A percentile compares a stretch with the other conserved stretches of the same genome.
These are phyloP conservation scores for Luehdorfia chinensis DNA, from an alignment of 1,140 invertebrate genomes.

Conservation along the genomic window DNA sequence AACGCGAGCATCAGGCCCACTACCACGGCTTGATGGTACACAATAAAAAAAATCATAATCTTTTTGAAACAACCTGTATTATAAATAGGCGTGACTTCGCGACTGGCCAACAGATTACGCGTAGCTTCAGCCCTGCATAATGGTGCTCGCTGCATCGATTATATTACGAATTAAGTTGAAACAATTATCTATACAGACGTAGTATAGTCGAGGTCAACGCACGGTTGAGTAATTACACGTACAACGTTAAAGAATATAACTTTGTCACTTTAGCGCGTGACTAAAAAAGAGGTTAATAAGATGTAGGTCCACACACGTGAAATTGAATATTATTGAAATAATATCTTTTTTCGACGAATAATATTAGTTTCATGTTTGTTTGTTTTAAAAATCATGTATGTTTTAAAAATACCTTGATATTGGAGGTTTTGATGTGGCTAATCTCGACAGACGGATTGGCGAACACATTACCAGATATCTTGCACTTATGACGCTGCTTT, in stretches of 20 bases:
- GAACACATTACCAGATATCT: too few relatives aligned
- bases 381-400: too few relatives aligned
- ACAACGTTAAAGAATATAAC: neutral
- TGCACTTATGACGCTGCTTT: too few relatives aligned
- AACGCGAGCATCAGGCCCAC: too few relatives aligned
- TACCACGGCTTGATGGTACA: too few relatives aligned
- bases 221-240: slow-evolving; percentile 11
- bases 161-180: slow-evolving; percentile 54
- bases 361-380: too few relatives aligned
- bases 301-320: neutral
- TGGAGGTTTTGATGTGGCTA: too few relatives aligned
- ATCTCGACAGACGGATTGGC: too few relatives aligned
- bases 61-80: slow-evolving; percentile 36
- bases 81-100: slow-evolving; percentile 60
- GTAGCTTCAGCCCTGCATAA: slow-evolving; percentile 36
- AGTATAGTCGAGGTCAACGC: slow-evolving; percentile 32
- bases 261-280: slow-evolving; percentile 14
- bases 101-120: slow-evolving; percentile 66
- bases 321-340: too few relatives aligned
- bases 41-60: too few relatives aligned
- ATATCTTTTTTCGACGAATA: too few relatives aligned
- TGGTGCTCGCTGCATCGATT: slow-evolving; percentile 55
- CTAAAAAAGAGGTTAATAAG: neutral
- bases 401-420: too few relatives aligned
- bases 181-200: slow-evolving; percentile 50